Base-by-base conservation (phyloP, 2,797 vertebrate species). In the Cossypha dichroa region DNA sequence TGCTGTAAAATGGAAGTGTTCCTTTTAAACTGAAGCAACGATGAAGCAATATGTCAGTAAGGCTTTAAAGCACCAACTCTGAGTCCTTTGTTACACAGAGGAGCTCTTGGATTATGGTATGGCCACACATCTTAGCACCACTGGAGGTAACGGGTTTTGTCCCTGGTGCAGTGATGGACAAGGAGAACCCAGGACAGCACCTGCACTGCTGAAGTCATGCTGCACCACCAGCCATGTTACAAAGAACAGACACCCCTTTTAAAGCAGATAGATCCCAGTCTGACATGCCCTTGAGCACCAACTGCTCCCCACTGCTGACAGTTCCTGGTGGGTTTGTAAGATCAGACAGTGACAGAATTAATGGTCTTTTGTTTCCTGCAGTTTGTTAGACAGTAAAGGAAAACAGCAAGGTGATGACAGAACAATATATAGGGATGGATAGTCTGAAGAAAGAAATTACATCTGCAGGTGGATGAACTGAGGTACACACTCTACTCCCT, bases 101-200 rank as follows among this genome's bases (percentile, higher is more conserved):
- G 29, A 77, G 33, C 51, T 56, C 54, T 23, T 68, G 56, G 29
- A 52, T 25, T 25, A 15, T 17, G 33, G 36, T 29, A 48, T 0
- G 1, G 55, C 54, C 6, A 2, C 41, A 14, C 13, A 28, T 81
- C 13, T 36, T 45, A 55, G 86, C 60, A 48, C 72, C 45, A 0
- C 18, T 19, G 31, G 34, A 80, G 31, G 62, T 26, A 66, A 34
- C 0, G 0, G 11, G 31, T 80, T 85, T 69, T 85, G n/a, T 88
- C 56, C 28, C 33, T 33, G 41, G 33, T 34, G 60, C 76, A 63
- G 28, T 0, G 0, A 13, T 20, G 49, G 56, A 31, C 28, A 21
- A 17, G 3, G 33, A 72, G 51, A 69, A 76, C 29, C 29, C 73
- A 62, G 9, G 2, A 21, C 1, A 45, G 36, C 34, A 29, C 26